Evolutionary conservation across 2,888 invertebrate species (phyloP), one percentile per base, ranked within the genome.

Genomic region (Blera fallax): DNA sequence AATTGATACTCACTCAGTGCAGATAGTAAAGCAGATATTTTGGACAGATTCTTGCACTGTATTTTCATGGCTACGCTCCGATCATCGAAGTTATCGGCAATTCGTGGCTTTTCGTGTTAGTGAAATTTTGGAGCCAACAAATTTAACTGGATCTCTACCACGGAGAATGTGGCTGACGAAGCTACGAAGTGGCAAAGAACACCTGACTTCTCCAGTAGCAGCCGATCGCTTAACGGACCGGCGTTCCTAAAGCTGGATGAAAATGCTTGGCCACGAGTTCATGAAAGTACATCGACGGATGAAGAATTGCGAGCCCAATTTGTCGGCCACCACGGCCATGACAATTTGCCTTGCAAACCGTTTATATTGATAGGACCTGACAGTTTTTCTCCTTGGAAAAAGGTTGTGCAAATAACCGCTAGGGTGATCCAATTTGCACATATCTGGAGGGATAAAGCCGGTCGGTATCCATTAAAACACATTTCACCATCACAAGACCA

Each of bases 161-260:
- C 24, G 24, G 24, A 24, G 24, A 24, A 24, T 24, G 56, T 7
- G 6, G 29, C 56, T 79, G 83, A 88, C 74, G 16, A 43, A 80
- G 87, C 58, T 24, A 72, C 64, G 11, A 60, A 43, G 50, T 62
- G 48, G 84, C 52, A 74, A 40, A 24, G 16, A 29, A 32, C 11
- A 27, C 45, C 50, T 16, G n/a, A n/a, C n/a, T n/a, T n/a, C n/a
- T n/a, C n/a, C n/a, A n/a, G n/a, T n/a, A n/a, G n/a, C n/a, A n/a
- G n/a, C n/a, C n/a, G n/a, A n/a, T n/a, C n/a, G n/a, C n/a, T n/a
- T n/a, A n/a, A n/a, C n/a, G n/a, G n/a, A n/a, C n/a, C n/a, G n/a
- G n/a, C n/a, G n/a, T n/a, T n/a, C n/a, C n/a, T n/a, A n/a, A n/a
- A n/a, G n/a, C n/a, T n/a, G n/a, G n/a, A n/a, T n/a, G n/a, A n/a